Percentiles rank a stretch among this genome's conserved stretches.
Evolutionary conservation across 2,113 vertebrate genomes (phyloP).

Genomic region (Petaurus breviceps): DNA sequence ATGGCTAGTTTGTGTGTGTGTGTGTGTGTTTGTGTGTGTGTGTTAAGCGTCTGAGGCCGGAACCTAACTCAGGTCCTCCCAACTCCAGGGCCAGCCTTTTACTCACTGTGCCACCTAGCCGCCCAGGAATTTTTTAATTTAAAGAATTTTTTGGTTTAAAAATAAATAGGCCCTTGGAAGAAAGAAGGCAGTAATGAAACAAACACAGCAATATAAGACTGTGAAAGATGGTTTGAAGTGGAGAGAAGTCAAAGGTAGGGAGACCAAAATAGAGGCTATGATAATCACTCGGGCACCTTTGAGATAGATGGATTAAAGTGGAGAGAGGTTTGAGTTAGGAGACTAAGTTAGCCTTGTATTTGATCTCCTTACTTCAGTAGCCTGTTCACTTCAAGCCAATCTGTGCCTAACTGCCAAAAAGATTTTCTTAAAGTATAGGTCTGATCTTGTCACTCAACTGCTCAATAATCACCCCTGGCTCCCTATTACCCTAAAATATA

Average conservation of each 20-base stretch:
- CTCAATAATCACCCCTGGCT: background rate
- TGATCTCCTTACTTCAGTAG: background rate
- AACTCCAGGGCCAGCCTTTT: too few species aligned
- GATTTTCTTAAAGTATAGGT: background rate
- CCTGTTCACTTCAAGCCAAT: background rate
- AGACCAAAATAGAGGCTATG: background rate
- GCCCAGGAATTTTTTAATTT: too few species aligned
- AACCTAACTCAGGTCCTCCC: too few species aligned
- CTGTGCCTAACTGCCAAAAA: background rate
- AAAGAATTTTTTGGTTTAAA: background rate
- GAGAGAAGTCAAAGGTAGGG: background rate
- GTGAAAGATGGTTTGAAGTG: background rate
- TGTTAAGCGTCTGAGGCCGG: too few species aligned
- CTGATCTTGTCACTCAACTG: background rate
- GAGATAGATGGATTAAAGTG: background rate
- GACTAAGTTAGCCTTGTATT: background rate
- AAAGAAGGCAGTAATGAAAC: background rate
- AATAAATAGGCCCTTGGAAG: background rate
- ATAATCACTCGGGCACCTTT: background rate
- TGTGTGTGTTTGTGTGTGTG: too few species aligned
- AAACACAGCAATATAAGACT: background rate
- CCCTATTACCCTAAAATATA: background rate
- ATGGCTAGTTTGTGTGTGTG: too few species aligned
- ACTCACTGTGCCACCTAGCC: too few species aligned
- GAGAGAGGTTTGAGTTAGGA: background rate